Conservation (phyloP, 2,888 invertebrate species). For the Leptopilina myrica region DNA sequence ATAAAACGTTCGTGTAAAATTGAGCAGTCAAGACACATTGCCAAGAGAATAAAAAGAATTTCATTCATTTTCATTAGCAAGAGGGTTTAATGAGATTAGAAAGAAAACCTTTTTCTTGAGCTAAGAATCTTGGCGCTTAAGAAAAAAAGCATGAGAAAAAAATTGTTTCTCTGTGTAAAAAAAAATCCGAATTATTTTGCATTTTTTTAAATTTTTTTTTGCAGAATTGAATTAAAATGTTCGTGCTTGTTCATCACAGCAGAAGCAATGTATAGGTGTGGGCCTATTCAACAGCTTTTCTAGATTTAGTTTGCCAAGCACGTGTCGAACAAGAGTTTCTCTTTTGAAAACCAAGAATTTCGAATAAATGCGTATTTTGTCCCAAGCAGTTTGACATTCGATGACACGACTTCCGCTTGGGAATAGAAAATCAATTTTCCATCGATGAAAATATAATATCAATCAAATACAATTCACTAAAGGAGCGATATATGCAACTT, state of each 20-base stretch:
- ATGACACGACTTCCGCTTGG: conserved; percentile 47
- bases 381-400: conserved; percentile 43
- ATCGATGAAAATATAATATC: conserved; percentile 35
- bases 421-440: conserved; percentile 34
- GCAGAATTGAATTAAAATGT: conserved; percentile 66
- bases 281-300: conserved; percentile 69
- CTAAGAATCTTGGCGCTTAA: background rate
- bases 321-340: conserved; percentile 59
- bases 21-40: too few relatives aligned
- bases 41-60: background rate
- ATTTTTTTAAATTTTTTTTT: conserved; percentile 42
- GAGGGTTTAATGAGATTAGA: conserved; percentile 10
- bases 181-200: conserved; percentile 61
- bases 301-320: conserved; percentile 63
- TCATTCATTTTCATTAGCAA: background rate
- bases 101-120: background rate
- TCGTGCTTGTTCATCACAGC: conserved; percentile 56
- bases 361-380: conserved; percentile 48
- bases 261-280: conserved; percentile 49
- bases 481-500: conserved; percentile 3
- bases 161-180: conserved; percentile 40
- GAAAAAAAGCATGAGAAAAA: background rate
- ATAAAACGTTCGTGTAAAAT: too few relatives aligned
- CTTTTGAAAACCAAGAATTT: conserved; percentile 53
- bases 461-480: background rate